A percentile compares a stretch with the other conserved stretches of the same genome.
phyloP scores from a whole-genome alignment of 1,140 invertebrate genomes.

The Periplaneta americana region DNA sequence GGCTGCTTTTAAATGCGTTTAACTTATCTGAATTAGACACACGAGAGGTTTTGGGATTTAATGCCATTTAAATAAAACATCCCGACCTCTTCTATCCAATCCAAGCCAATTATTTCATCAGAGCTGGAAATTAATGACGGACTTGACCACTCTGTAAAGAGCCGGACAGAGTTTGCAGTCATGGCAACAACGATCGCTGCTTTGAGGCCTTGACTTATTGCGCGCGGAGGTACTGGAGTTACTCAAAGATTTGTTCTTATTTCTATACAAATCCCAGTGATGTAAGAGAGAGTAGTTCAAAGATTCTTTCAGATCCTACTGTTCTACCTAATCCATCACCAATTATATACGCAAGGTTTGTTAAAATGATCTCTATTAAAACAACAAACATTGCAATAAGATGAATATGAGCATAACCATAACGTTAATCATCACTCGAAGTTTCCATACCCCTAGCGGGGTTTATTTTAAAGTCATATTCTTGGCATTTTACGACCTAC shows the following conservation, averaged over 20 bases:
- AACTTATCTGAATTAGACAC: background rate
- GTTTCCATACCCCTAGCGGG: too few species aligned
- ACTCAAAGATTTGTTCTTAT: background rate
- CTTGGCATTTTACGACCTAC: too few species aligned
- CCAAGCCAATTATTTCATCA: background rate
- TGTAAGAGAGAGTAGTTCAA: too few species aligned
- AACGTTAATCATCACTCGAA: too few species aligned
- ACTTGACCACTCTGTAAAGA: background rate
- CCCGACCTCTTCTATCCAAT: background rate
- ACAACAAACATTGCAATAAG: too few species aligned
- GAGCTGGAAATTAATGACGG: background rate
- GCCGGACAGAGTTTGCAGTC: background rate
- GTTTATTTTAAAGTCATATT: too few species aligned
- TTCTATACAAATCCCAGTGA: background rate
- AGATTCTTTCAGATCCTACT: too few species aligned
- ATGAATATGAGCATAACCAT: too few species aligned
- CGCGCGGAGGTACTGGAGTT: background rate
- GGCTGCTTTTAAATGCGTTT: background rate
- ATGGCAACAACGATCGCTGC: too few species aligned
- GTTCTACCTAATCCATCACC: too few species aligned
- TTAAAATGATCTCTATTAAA: too few species aligned
- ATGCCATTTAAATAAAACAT: background rate
- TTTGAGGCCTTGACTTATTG: background rate
- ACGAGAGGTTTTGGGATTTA: background rate
- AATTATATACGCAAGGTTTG: too few species aligned